Percentiles rank a stretch among this genome's conserved stretches.
Evolutionary conservation across 2,888 invertebrate species (phyloP).

Genomic region (Micoletzkya japonica): DNA sequence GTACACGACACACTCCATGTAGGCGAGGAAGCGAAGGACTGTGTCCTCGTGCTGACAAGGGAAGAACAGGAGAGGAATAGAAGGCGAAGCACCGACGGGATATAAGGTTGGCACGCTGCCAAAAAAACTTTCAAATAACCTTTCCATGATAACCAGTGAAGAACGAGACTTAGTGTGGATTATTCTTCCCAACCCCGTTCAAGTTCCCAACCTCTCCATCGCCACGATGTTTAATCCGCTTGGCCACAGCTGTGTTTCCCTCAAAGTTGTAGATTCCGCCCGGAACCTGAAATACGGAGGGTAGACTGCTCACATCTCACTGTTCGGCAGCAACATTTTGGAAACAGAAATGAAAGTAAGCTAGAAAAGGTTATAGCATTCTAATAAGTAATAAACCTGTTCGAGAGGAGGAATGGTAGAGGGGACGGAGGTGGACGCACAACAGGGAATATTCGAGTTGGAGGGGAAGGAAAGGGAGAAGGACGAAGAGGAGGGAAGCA

Average conservation of each 20-base stretch:
- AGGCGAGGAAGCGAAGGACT: not conserved
- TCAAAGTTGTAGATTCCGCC: not conserved
- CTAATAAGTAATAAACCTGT: too few relatives aligned
- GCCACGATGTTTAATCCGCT: constrained; percentile 8
- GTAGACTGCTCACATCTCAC: too few relatives aligned
- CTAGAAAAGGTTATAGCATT: too few relatives aligned
- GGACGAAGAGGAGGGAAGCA: constrained; percentile 4
- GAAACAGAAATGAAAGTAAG: too few relatives aligned
- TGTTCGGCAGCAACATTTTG: too few relatives aligned
- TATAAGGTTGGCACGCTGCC: not conserved
- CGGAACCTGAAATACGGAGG: too few relatives aligned
- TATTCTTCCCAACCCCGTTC: too few relatives aligned
- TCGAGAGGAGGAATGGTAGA: not conserved
- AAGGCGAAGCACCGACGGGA: not conserved
- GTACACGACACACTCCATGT: constrained; percentile 3
- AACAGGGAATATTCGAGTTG: constrained; percentile 5
- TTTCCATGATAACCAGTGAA: not conserved
- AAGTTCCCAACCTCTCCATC: constrained; percentile 3
- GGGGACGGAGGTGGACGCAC: not conserved
- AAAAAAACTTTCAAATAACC: not conserved
- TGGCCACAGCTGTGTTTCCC: not conserved
- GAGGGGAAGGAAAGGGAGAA: too few relatives aligned
- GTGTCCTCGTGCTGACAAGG: not conserved
- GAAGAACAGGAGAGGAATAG: not conserved
- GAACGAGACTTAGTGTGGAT: too few relatives aligned